Evolutionary conservation across 2,888 invertebrate genomes (phyloP).

Genomic region (Esperia sulphurella): DNA sequence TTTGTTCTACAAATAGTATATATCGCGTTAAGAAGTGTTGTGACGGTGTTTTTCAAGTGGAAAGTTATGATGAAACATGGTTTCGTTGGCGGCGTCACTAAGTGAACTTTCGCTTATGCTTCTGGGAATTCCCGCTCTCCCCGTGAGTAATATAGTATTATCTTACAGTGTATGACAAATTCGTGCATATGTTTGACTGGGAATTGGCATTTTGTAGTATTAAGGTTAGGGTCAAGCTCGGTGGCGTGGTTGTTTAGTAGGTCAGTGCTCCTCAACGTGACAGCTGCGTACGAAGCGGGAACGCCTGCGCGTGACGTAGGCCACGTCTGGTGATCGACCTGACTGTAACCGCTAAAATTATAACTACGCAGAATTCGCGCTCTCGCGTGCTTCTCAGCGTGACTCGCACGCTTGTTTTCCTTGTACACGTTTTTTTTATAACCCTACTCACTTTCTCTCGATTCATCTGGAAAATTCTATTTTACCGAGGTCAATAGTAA

Average conservation of each 20-base stretch:
- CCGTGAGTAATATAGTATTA: conserved; percentile 39
- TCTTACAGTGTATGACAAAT: conserved; percentile 42
- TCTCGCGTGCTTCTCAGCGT: not conserved
- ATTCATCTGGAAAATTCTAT: not conserved
- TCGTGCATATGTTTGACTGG: not conserved
- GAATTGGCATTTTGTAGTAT: conserved; percentile 13
- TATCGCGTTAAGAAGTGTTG: conserved; percentile 35
- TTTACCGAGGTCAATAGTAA: too few species aligned
- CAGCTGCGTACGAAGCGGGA: conserved; percentile 48
- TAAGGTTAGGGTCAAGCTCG: conserved; percentile 59
- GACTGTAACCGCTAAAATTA: conserved; percentile 63
- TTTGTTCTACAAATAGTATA: not conserved
- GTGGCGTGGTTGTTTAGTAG: conserved; percentile 67
- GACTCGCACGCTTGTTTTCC: conserved; percentile 23
- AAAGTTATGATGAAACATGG: conserved; percentile 64
- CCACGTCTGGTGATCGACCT: conserved; percentile 58
- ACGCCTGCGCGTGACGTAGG: conserved; percentile 70
- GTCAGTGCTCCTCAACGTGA: conserved; percentile 59
- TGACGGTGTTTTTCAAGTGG: conserved; percentile 37
- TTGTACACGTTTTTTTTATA: conserved; percentile 14
- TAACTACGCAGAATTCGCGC: conserved; percentile 16
- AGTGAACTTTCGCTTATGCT: conserved; percentile 64
- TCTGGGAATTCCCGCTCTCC: conserved; percentile 64
- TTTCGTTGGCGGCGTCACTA: conserved; percentile 53
- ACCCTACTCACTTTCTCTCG: not conserved